Conservation (phyloP, 2,113 vertebrate genomes). For the Mellivora capensis region DNA sequence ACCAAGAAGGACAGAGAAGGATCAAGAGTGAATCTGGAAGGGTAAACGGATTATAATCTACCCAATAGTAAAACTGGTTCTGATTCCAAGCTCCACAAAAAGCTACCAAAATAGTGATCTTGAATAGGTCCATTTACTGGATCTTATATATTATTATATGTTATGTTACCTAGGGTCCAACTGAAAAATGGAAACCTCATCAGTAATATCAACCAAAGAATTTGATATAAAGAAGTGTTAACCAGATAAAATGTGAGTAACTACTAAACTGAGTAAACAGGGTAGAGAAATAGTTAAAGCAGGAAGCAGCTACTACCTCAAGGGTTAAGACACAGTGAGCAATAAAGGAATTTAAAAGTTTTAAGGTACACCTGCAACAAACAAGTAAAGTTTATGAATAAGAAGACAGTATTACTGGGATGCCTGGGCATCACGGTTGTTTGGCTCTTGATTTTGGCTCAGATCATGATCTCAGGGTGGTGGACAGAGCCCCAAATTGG, state of each 20-base stretch:
- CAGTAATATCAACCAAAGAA: neutral
- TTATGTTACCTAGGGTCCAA: neutral
- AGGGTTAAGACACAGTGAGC: rapidly evolving
- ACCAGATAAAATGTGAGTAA: neutral
- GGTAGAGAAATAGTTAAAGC: neutral
- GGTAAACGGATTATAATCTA: neutral
- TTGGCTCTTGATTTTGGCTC: neutral
- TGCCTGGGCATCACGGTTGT: neutral
- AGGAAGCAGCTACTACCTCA: neutral
- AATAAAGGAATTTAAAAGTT: neutral
- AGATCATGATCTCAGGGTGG: neutral
- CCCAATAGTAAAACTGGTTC: neutral
- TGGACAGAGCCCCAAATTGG: neutral
- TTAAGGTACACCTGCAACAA: neutral
- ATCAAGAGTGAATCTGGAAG: neutral
- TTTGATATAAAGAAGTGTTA: neutral
- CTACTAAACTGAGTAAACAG: neutral
- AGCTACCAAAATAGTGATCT: neutral
- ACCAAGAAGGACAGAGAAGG: neutral
- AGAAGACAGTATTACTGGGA: neutral
- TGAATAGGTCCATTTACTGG: neutral
- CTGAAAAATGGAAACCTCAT: neutral
- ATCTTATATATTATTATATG: neutral
- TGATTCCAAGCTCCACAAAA: neutral
- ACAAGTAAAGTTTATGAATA: neutral